Percentiles rank a stretch among this genome's conserved stretches.
phyloP scores from a whole-genome alignment of 2,888 invertebrate species.

The Conops quadrifasciatus region DNA sequence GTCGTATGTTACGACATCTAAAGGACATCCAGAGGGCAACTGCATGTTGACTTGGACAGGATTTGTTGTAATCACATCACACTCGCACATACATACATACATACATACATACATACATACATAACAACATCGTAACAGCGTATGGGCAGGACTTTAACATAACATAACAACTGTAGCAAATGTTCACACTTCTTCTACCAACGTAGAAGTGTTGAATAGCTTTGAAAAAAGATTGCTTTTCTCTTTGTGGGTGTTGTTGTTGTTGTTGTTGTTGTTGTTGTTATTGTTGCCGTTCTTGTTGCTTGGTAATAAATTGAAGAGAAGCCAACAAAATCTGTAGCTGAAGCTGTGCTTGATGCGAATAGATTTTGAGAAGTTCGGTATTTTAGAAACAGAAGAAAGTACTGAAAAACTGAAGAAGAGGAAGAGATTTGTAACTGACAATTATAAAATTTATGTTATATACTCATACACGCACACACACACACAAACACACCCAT shows the following conservation, averaged over 20 bases:
- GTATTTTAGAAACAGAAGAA: neutral
- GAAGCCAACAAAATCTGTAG: too few species aligned
- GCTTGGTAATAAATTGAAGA: too few species aligned
- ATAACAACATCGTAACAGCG: constrained; percentile 21
- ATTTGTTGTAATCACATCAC: constrained; percentile 5
- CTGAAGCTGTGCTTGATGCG: constrained; percentile 25
- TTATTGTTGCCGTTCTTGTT: too few species aligned
- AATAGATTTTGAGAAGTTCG: constrained; percentile 20
- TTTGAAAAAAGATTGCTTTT: too few species aligned
- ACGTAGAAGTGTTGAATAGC: too few species aligned
- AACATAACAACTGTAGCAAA: too few species aligned
- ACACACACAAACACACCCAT: constrained; percentile 5
- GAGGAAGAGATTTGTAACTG: neutral
- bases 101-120: constrained; percentile 12
- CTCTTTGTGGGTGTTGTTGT: too few species aligned
- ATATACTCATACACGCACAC: neutral
- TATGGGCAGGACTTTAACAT: neutral
- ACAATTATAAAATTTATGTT: constrained; percentile 5
- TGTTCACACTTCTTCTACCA: too few species aligned
- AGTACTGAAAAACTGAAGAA: neutral
- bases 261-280: too few species aligned
- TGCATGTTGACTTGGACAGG: too few species aligned
- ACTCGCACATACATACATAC: constrained; percentile 1
- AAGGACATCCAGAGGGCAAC: too few species aligned
- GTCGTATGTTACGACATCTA: too few species aligned